A percentile compares a stretch with the other conserved stretches of the same genome.
These are phyloP conservation scores for Amphiprion clarkii DNA, from an alignment of 2,797 vertebrate species.

Conservation along the genomic window DNA sequence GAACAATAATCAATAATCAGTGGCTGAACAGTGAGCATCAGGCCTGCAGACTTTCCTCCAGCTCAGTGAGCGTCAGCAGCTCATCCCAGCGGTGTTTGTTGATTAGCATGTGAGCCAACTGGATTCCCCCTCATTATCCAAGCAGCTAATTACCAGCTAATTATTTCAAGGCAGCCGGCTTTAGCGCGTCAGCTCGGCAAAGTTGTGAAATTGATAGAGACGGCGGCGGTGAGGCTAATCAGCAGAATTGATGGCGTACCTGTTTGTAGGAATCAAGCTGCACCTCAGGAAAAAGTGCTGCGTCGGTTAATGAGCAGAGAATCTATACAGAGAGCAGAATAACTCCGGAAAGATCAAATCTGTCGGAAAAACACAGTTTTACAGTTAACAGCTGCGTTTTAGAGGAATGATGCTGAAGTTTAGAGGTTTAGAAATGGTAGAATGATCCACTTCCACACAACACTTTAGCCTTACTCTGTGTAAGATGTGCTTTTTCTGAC, in stretches of 20 bases:
- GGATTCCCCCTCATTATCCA: conserved; percentile 64
- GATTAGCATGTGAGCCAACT: conserved; percentile 60
- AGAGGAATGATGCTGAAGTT: background rate
- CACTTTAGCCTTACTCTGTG: too few relatives aligned
- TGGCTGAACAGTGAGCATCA: conserved; percentile 15
- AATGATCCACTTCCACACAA: too few relatives aligned
- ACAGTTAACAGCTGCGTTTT: too few relatives aligned
- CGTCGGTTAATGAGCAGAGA: conserved; percentile 44
- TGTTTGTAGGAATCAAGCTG: conserved; percentile 29
- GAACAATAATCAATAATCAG: conserved; percentile 2
- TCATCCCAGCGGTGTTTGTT: conserved; percentile 46
- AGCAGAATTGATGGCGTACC: conserved; percentile 30
- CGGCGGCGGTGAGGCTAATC: conserved; percentile 39
- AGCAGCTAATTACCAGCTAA: conserved; percentile 65
- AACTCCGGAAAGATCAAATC: conserved; percentile 2
- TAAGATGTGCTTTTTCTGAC: too few relatives aligned
- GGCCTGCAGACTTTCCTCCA: background rate
- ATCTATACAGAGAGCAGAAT: conserved; percentile 29
- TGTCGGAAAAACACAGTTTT: background rate
- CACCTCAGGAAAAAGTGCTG: conserved; percentile 3
- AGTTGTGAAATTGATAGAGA: conserved; percentile 63
- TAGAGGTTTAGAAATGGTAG: too few relatives aligned
- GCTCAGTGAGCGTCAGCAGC: conserved; percentile 7
- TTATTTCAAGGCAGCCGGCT: conserved; percentile 53
- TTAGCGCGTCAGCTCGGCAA: conserved; percentile 41